A percentile compares a stretch with the other conserved stretches of the same genome.
Conservation (phyloP, 2,888 invertebrate species). For the Mamestra brassicae region DNA sequence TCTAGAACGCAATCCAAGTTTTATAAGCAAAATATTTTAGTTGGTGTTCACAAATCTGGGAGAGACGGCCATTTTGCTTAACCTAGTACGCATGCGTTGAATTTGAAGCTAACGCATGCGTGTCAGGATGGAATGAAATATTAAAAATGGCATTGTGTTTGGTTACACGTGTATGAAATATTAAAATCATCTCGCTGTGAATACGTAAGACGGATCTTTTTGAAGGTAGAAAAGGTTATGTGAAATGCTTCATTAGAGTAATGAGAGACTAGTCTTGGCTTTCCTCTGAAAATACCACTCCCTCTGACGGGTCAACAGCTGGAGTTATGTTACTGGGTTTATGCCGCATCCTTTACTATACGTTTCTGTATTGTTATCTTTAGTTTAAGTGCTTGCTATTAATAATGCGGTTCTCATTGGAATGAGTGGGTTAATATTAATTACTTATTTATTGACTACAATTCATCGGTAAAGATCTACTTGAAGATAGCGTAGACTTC, state of each 20-base stretch:
- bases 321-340: not conserved
- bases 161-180: conserved; percentile 60
- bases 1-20: conserved; percentile 64
- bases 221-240: conserved; percentile 1
- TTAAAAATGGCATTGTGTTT: conserved; percentile 72
- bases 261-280: not conserved
- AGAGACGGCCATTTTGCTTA: conserved; percentile 78
- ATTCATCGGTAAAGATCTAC: too few relatives aligned
- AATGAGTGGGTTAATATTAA: not conserved
- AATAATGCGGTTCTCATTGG: conserved; percentile 4
- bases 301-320: not conserved
- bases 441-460: not conserved
- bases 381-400: conserved; percentile 14
- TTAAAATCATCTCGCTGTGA: conserved; percentile 28
- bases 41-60: conserved; percentile 72
- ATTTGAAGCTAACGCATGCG: conserved; percentile 76
- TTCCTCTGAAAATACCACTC: not conserved
- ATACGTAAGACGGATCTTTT: conserved; percentile 23
- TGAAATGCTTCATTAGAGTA: conserved; percentile 16
- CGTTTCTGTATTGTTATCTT: not conserved
- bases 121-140: conserved; percentile 68
- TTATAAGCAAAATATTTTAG: conserved; percentile 73
- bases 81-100: conserved; percentile 76
- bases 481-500: too few relatives aligned
- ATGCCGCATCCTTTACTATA: not conserved